Evolutionary conservation across 2,888 invertebrate species (phyloP).

Genomic region (Balanococcus diminutus): DNA sequence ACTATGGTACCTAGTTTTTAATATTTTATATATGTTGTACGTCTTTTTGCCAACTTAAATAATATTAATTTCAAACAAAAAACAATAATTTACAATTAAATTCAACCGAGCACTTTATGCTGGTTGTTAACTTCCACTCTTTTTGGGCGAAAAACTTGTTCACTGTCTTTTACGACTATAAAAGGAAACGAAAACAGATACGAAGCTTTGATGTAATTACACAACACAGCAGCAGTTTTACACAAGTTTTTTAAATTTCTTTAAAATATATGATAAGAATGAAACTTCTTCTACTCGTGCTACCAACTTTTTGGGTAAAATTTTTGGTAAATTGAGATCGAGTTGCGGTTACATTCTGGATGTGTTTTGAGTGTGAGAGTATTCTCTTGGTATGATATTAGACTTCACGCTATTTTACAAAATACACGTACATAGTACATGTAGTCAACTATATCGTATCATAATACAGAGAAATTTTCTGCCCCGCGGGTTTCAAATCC

Average conservation of each 20-base stretch:
- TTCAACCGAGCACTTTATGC: conserved; percentile 22
- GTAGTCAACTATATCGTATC: too few relatives aligned
- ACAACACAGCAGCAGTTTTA: not conserved
- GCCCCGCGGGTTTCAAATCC: too few relatives aligned
- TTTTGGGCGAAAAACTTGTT: not conserved
- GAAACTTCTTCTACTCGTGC: not conserved
- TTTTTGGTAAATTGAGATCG: not conserved
- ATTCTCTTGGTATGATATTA: not conserved
- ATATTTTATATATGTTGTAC: conserved; percentile 38
- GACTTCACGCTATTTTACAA: not conserved
- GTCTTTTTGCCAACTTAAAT: conserved; percentile 30
- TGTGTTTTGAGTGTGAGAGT: not conserved
- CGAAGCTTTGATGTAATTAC: conserved; percentile 20
- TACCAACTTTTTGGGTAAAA: not conserved
- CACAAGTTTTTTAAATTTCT: not conserved
- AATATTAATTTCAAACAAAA: conserved; percentile 38
- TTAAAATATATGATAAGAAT: not conserved
- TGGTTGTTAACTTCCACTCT: not conserved
- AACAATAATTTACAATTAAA: conserved; percentile 38
- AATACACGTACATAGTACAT: too few relatives aligned
- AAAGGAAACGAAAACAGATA: conserved; percentile 12
- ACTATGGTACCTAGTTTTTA: conserved; percentile 36
- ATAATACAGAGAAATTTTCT: too few relatives aligned
- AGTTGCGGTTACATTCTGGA: not conserved
- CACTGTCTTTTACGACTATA: not conserved